phyloP scores from a whole-genome alignment of 37 sponge, comb jelly and placozoan species.

The Eunapius fragilis region DNA sequence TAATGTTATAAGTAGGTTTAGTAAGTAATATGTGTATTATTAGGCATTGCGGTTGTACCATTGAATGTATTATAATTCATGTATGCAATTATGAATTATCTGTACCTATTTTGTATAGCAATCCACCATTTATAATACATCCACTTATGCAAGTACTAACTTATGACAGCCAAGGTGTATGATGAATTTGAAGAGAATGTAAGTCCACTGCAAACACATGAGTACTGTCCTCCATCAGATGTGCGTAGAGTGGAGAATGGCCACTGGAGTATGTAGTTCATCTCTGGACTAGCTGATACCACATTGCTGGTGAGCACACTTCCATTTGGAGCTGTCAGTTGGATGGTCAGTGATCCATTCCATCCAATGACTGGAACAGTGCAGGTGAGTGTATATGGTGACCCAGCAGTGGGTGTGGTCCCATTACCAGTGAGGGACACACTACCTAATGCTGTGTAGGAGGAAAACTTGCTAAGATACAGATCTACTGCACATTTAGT shows the following conservation, averaged over 20 bases:
- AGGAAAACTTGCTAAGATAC: background rate
- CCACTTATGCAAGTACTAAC: no score
- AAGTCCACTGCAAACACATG: slow-evolving; percentile 10
- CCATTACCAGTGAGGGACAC: background rate
- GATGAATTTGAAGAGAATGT: no score
- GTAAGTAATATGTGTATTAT: no score
- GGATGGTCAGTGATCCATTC: background rate
- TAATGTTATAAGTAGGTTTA: no score
- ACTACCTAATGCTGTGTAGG: background rate
- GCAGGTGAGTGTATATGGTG: slow-evolving; percentile 30
- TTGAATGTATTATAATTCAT: no score
- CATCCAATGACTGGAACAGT: slow-evolving; percentile 2
- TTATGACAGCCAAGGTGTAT: no score
- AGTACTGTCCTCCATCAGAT: slow-evolving; percentile 47
- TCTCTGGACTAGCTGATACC: background rate
- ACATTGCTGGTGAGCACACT: background rate
- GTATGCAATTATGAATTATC: no score
- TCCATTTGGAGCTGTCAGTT: background rate
- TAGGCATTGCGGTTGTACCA: no score
- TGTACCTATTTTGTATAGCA: no score
- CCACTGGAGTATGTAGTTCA: background rate
- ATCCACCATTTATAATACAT: background rate
- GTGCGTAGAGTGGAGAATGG: background rate
- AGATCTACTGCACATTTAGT: no score
- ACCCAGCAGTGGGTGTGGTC: slow-evolving; percentile 28